phyloP scores from a whole-genome alignment of 2,113 vertebrate species.

The Lepisosteus oculatus region DNA sequence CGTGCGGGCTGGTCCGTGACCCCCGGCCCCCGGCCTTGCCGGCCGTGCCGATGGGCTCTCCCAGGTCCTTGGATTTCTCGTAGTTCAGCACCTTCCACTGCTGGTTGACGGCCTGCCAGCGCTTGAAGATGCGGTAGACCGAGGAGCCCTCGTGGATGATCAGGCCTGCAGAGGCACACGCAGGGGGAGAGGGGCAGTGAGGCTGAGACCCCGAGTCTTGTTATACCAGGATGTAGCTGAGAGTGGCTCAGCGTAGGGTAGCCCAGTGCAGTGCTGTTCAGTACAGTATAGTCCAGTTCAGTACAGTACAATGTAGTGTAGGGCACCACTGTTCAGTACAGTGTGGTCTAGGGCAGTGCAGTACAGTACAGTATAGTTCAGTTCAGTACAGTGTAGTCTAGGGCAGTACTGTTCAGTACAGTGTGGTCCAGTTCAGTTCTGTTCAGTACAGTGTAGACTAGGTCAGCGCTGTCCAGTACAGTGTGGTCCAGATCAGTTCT shows the following conservation, averaged over 20 bases:
- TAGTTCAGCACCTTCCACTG: constrained; percentile 95
- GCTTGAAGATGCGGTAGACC: constrained; percentile 89
- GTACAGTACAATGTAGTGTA: too few species aligned
- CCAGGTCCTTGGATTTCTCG: constrained; percentile 87
- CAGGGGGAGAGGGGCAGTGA: constrained; percentile 28
- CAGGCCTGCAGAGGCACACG: constrained; percentile 59
- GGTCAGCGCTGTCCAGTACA: too few species aligned
- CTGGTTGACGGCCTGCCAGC: constrained; percentile 93
- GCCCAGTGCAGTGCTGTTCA: constrained; percentile 17
- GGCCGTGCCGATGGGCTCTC: constrained; percentile 76
- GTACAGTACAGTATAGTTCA: too few species aligned
- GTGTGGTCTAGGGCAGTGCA: too few species aligned
- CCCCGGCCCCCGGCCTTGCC: constrained; percentile 65
- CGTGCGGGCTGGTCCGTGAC: constrained; percentile 69
- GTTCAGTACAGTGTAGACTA: too few species aligned
- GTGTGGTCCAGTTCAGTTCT: too few species aligned
- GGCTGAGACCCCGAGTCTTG: not conserved
- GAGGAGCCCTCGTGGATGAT: constrained; percentile 92
- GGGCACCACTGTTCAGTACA: too few species aligned
- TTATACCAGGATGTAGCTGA: not conserved
- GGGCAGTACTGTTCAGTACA: too few species aligned
- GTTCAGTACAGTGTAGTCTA: too few species aligned
- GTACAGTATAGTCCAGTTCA: too few species aligned
- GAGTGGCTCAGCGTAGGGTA: not conserved
- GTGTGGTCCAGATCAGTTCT: too few species aligned